Evolutionary conservation across 2,797 vertebrate species (phyloP), one percentile per base, ranked within the genome.

Genomic region (Notolepis coatsorum): DNA sequence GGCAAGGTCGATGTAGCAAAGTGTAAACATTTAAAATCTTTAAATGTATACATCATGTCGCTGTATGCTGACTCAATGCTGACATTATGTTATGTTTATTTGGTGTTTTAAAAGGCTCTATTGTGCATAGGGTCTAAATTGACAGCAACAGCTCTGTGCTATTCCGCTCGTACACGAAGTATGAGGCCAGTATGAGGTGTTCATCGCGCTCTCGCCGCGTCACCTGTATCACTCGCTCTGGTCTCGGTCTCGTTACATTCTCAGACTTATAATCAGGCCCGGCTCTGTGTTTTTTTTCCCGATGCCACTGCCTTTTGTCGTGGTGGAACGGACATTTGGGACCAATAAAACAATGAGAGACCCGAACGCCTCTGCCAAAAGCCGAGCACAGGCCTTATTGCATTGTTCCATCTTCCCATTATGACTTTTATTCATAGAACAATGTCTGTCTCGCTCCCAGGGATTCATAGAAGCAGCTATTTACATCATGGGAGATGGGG

Each of bases 401-500:
- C 12, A 65, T 61, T 49, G 68, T 51, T 54, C 38, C 21, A 7
- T 64, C 38, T 65, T 39, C 35, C 23, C 17, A 5, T 46, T 72
- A 69, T 71, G 61, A 70, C 61, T 68, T 2, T 4, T 38, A 35
- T 57, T 69, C 33, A 55, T 28, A 27, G 27, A 59, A 61, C 15
- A 2, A 10, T 43, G 46, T 61, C 21, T 57, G 27, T 47, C 21
- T 75, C 37, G 12, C 31, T 60, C 25, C 10, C 35, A 52, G 28
- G n/a, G 48, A 75, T 68, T 79, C 58, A 63, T 1, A 13, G 48
- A 53, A 53, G 37, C 35, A 12, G 15, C 17, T 10, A 41, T 37
- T 46, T 18, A 24, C 79, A 75, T 73, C 51, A 62, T 0, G 17
- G n/a, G 30, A 46, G 73, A 80, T 67, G 80, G 74, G 68, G 81